Conservation (phyloP, 1,140 invertebrate species). For the Leptestheria dahalacensis region DNA sequence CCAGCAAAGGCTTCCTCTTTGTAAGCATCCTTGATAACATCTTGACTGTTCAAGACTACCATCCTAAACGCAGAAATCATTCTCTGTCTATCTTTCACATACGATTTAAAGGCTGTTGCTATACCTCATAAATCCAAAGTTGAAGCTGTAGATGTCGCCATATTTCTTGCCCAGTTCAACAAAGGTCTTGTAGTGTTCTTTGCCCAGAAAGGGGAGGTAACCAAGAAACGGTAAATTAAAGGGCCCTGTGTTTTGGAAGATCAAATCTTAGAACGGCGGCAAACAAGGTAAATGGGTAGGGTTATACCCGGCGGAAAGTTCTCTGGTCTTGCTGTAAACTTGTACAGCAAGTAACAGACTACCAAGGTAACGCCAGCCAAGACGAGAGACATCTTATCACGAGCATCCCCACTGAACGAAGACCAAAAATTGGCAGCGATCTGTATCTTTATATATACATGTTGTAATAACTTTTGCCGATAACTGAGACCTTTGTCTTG, state of each 20-base stretch:
- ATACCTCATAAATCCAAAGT: slow-evolving; percentile 5
- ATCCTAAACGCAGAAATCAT: slow-evolving; percentile 8
- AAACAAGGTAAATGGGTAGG: too few relatives aligned
- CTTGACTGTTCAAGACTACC: slow-evolving; percentile 17
- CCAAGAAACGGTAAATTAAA: slow-evolving; percentile 17
- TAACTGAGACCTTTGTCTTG: too few relatives aligned
- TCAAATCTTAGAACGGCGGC: background rate
- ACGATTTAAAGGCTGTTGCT: slow-evolving; percentile 4
- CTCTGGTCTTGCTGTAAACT: too few relatives aligned
- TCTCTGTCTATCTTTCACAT: background rate
- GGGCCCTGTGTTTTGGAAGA: slow-evolving; percentile 15
- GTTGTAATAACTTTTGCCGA: too few relatives aligned
- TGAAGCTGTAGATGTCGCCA: slow-evolving; percentile 16
- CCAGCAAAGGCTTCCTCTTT: slow-evolving; percentile 15
- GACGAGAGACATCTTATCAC: too few relatives aligned
- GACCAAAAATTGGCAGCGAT: too few relatives aligned
- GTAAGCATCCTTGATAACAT: slow-evolving; percentile 17
- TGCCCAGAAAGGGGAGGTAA: slow-evolving; percentile 14
- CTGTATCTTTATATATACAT: too few relatives aligned
- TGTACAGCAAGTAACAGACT: too few relatives aligned
- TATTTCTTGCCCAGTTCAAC: slow-evolving; percentile 14
- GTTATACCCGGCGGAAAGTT: too few relatives aligned
- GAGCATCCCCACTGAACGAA: too few relatives aligned
- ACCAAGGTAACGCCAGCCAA: too few relatives aligned
- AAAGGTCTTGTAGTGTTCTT: slow-evolving; percentile 9